Evolutionary conservation across 2,797 vertebrate species (phyloP).

Genomic region (Schizopygopsis malacanthus): DNA sequence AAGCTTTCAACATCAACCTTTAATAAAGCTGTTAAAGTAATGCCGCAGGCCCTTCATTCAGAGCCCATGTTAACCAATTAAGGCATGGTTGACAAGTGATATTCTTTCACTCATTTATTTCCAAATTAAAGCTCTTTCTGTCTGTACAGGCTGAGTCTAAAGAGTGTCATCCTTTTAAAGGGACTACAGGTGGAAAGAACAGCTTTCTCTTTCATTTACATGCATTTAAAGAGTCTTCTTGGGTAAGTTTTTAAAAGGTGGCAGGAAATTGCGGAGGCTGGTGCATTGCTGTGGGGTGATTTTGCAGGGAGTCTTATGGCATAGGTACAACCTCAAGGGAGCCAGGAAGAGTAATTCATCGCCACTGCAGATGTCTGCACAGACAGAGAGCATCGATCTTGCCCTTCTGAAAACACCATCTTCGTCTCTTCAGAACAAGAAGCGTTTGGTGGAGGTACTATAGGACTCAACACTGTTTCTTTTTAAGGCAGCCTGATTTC

Average conservation of each 20-base stretch:
- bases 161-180: slow-evolving; percentile 27
- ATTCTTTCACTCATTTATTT: slow-evolving; percentile 44
- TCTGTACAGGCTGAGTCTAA: slow-evolving; percentile 22
- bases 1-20: slow-evolving; percentile 44
- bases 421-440: slow-evolving; percentile 24
- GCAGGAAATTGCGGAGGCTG: slow-evolving; percentile 45
- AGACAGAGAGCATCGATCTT: slow-evolving; percentile 67
- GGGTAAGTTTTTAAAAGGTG: slow-evolving; percentile 26
- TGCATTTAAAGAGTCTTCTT: slow-evolving; percentile 17
- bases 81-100: slow-evolving; percentile 39
- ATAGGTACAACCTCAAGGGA: slow-evolving; percentile 66
- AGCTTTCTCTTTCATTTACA: slow-evolving; percentile 27
- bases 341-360: slow-evolving; percentile 68
- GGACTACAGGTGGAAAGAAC: not conserved
- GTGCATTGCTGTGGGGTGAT: slow-evolving; percentile 61
- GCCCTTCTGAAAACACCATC: slow-evolving; percentile 42
- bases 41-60: slow-evolving; percentile 47
- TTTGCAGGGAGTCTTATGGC: slow-evolving; percentile 63
- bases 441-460: not conserved
- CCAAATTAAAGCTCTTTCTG: slow-evolving; percentile 31
- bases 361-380: slow-evolving; percentile 73
- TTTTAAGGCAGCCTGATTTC: not conserved
- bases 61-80: slow-evolving; percentile 60
- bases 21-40: slow-evolving; percentile 54
- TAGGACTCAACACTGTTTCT: not conserved